Percentiles rank a stretch among this genome's conserved stretches.
These are phyloP conservation scores for Timandra comae DNA, from an alignment of 2,888 invertebrate genomes.

Conservation along the genomic window DNA sequence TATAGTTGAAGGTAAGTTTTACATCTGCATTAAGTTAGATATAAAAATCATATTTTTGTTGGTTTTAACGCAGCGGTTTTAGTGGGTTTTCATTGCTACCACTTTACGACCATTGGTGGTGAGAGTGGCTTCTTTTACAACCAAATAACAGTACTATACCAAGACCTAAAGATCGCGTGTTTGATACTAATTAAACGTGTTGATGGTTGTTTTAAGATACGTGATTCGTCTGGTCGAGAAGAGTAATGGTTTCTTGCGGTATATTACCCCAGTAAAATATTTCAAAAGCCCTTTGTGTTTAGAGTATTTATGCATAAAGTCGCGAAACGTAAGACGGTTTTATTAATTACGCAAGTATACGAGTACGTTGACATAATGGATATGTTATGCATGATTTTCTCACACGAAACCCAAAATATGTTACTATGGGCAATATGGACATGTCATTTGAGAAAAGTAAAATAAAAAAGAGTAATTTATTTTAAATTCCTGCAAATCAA, in stretches of 20 bases:
- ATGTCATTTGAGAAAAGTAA: no score
- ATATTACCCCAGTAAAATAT: constrained; percentile 23
- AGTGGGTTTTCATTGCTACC: constrained; percentile 66
- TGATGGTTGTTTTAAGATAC: constrained; percentile 43
- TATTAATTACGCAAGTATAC: no score
- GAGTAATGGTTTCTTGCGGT: constrained; percentile 46
- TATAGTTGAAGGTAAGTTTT: constrained; percentile 7
- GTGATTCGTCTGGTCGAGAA: constrained; percentile 52
- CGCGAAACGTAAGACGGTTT: no score
- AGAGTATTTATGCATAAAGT: no score
- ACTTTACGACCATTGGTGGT: constrained; percentile 57
- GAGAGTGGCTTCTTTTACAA: constrained; percentile 53
- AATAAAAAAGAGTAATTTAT: no score
- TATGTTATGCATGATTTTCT: no score
- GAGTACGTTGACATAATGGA: no score
- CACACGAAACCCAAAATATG: no score
- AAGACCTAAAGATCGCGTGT: constrained; percentile 59
- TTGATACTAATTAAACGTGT: constrained; percentile 67
- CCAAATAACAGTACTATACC: constrained; percentile 49
- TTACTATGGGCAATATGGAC: no score
- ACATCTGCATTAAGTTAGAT: constrained; percentile 32
- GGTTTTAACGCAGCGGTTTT: constrained; percentile 59
- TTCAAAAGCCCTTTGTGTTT: no score
- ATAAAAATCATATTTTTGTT: constrained; percentile 61
- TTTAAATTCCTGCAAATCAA: no score